Evolutionary conservation across 2,797 vertebrate species (phyloP), one percentile per base, ranked within the genome.

Genomic region (Mareca strepera): DNA sequence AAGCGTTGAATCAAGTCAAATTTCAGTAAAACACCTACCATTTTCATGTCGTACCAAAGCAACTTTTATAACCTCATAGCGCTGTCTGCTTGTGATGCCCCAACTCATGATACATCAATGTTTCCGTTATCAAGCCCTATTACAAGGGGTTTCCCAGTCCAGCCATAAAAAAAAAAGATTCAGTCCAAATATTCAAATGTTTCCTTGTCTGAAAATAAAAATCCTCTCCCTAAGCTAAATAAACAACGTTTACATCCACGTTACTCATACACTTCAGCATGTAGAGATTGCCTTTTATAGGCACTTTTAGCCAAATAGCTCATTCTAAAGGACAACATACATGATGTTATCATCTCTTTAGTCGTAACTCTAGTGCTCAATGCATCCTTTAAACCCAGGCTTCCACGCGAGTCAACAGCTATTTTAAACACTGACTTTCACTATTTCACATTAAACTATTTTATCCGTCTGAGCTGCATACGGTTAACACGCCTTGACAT

Each of bases 11-110:
- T 17, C 86, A 94, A 97, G 94, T 66, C 73, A 12, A 28, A 80
- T 95, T 97, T 96, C 94, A 91, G 73, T 74, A 88, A 96, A 92
- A 93, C 93, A 93, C 93, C 93, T 95, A 92, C 82, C 82, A 53
- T 95, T 96, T 95, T 93, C 58, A 43, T 7, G 41, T 21, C 72
- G 83, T 80, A 86, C 90, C 28, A 43, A 82, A 50, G 53, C 59
- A 85, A 92, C 93, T 95, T 95, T 88, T 95, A 79, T 29, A 93
- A 85, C 70, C 50, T 86, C 80, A 56, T 8, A 68, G 76, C 37
- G 72, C 73, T 0, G 50, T 50, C 70, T 89, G 82, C 93, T 78
- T 91, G 82, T 41, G 89, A 73, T 90, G 92, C 92, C 70, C 83
- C 91, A 92, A 84, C 90, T 94, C 94, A 74, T 6, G 64, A 81